Evolutionary conservation across 1,140 invertebrate genomes (phyloP), one percentile per base, ranked within the genome.

Genomic region (Nixonia krombeini): DNA sequence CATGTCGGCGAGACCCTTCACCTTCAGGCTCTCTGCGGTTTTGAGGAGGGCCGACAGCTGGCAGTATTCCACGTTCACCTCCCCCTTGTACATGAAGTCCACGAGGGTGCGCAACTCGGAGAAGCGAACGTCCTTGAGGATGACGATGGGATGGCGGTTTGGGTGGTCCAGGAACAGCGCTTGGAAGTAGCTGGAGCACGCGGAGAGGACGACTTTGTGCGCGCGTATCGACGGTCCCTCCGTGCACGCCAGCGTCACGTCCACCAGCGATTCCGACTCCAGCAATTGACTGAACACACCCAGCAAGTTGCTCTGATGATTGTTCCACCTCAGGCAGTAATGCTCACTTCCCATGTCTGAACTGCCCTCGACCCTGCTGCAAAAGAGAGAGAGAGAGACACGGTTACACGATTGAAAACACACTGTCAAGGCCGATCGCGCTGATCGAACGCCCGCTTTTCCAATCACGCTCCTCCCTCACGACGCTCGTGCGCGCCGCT

Each of bases 21-120:
- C 91, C 86, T 96, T 94, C 31, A 97, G 89, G 81, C 94, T 95
- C 87, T 96, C 94, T 68, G 95, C 95, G 74, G 94, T 96, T 86
- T 95, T 96, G 66, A 97, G 89, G 72, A 97, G 89, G 68, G 93
- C 92, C 73, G 93, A 93, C 75, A 97, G 88, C 86, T 96, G 93
- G 86, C 93, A 94, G 82, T 96, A 94, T 85, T 95, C 93, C 70
- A 96, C 94, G 89, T 94, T 96, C 67, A 96, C 94, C 86, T 96
- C 95, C 72, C 95, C 95, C 84, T 94, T 93, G 90, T 97, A 96
- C 94, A 97, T 97, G 90, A 96, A 96, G 88, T 96, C 93, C 80
- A 96, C 91, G 78, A 97, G 90, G 70, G 93, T 95, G 81, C 93
- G 90, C 81, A 96, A 89, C 86, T 96, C 94, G 73, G 91, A 87